Base-by-base conservation (phyloP, 1,140 invertebrate species). In the Coptotermes formosanus region DNA sequence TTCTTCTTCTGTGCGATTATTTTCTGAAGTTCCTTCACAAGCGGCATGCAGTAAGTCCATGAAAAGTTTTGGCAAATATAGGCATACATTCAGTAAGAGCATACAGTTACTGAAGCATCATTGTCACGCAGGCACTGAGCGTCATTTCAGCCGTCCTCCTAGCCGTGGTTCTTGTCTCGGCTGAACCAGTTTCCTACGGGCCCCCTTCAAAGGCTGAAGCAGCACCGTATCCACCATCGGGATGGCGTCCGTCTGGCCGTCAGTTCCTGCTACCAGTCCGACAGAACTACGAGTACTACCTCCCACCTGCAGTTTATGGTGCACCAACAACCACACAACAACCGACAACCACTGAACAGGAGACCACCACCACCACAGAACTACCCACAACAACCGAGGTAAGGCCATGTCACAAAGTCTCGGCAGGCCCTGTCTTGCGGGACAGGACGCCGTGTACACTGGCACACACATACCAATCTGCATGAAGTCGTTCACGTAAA, bases 161-260 rank as follows among this genome's bases (percentile, higher is more conserved):
- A 21, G 85, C 44, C 25, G 19, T 85, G 59, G 59, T 44, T 19
- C 21, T 81, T 16, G 75, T 44, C 1, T 64, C 85, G 19, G 85
- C 85, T n/a, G 59, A 32, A 38, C 75, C 64, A 32, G 30, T 25
- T 64, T 83, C 43, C 23, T 52, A 64, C 23, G 82, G 59, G 7
- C 21, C 82, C 25, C 82, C 82, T 21, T 32, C 45, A 38, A 21
- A 86, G 25, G 86, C 45, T 4, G 45, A 52, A 19, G 81, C 30
- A 32, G 86, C 86, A 21, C 86, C 86, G 45, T 86, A 86, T 82
- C 45, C 32, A 19, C 75, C 86, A 3, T 86, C 86, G 0, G 86
- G 86, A 21, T 86, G 86, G 86, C 83, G 82, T 19, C 86, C 86
- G 30, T 86, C 86, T 23, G 86, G 86, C n/a, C 82, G 86, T n/a